phyloP scores from a whole-genome alignment of 2,113 vertebrate species.

The Dipodomys spectabilis region DNA sequence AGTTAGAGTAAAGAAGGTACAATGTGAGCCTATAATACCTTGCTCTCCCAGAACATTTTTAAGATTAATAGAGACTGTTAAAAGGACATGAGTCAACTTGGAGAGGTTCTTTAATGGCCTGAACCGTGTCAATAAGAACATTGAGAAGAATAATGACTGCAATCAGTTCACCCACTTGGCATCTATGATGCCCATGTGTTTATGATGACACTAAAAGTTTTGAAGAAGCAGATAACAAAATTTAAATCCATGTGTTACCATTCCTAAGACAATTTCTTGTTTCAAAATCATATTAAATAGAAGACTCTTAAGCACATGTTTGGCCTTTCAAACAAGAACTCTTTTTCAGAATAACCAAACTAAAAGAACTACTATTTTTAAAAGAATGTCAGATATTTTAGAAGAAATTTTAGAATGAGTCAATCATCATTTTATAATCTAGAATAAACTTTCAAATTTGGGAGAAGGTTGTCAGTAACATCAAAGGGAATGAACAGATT shows the following conservation, averaged over 20 bases:
- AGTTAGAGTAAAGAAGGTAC: neutral
- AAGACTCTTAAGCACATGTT: neutral
- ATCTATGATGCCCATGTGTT: neutral
- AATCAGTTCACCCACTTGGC: neutral
- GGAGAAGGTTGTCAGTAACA: neutral
- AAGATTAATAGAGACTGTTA: neutral
- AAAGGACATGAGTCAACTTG: slow-evolving; percentile 26
- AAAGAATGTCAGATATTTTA: neutral
- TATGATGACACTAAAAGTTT: neutral
- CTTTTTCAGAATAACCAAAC: slow-evolving; percentile 4
- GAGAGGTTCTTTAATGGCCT: slow-evolving; percentile 40
- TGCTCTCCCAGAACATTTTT: slow-evolving; percentile 17
- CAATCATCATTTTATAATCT: neutral
- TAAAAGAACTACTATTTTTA: neutral
- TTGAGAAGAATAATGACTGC: slow-evolving; percentile 4
- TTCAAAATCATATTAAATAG: slow-evolving; percentile 12
- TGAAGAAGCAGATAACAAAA: neutral
- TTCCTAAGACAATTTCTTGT: neutral
- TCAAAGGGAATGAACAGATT: neutral
- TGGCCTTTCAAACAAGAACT: slow-evolving; percentile 11
- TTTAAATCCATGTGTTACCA: neutral
- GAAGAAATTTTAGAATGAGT: neutral
- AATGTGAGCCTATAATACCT: neutral
- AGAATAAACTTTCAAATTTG: neutral
- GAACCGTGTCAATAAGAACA: neutral